Conservation (phyloP, 1,140 invertebrate genomes). For the Drosophila ambigua region DNA sequence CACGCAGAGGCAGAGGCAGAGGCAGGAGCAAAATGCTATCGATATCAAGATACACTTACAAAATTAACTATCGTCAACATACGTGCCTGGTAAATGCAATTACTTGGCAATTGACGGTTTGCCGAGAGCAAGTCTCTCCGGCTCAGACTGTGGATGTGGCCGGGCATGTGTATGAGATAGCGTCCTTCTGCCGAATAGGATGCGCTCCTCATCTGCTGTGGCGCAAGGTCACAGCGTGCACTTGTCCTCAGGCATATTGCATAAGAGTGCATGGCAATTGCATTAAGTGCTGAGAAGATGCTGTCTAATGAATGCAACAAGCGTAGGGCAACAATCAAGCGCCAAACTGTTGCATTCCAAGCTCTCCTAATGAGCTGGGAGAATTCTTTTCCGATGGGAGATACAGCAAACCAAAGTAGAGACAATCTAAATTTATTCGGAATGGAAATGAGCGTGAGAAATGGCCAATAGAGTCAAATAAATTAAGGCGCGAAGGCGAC, state of each 20-base stretch:
- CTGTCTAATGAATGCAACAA: constrained; percentile 63
- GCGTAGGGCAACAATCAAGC: constrained; percentile 31
- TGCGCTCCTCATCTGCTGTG: constrained; percentile 26
- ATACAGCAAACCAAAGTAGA: neutral
- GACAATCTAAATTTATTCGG: neutral
- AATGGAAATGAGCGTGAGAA: neutral
- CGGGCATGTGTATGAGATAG: neutral
- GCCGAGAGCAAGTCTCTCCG: constrained; percentile 3
- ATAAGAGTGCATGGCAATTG: constrained; percentile 61
- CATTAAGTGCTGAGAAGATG: constrained; percentile 49
- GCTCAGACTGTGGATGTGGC: constrained; percentile 1
- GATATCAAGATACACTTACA: constrained; percentile 82
- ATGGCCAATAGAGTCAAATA: no score
- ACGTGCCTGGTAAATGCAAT: constrained; percentile 81
- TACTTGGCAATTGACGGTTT: constrained; percentile 75
- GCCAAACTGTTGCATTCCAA: constrained; percentile 63
- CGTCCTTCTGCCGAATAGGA: constrained; percentile 30
- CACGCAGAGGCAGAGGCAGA: constrained; percentile 10
- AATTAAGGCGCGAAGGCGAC: no score
- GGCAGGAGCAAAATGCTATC: constrained; percentile 61
- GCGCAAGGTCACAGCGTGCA: constrained; percentile 45
- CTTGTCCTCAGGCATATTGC: constrained; percentile 28
- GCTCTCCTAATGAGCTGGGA: constrained; percentile 30
- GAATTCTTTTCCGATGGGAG: constrained; percentile 39
- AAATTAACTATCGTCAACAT: constrained; percentile 83